phyloP scores from a whole-genome alignment of 2,888 invertebrate species.

The Papilio elwesi region DNA sequence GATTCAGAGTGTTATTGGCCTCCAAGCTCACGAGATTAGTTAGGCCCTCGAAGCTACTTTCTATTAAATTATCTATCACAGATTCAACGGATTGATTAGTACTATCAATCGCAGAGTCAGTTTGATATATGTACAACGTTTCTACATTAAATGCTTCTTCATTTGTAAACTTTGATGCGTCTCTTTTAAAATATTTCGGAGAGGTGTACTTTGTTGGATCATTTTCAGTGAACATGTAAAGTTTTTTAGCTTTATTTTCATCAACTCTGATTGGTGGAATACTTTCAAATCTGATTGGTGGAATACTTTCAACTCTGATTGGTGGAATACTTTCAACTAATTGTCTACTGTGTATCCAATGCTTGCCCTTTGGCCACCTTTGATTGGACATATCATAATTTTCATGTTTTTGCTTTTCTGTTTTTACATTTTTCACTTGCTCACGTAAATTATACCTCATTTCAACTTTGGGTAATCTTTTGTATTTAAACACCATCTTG shows the following conservation, averaged over 20 bases:
- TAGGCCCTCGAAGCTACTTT: slow-evolving; percentile 54
- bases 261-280: slow-evolving; percentile 40
- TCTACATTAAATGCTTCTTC: slow-evolving; percentile 49
- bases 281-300: slow-evolving; percentile 40
- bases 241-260: slow-evolving; percentile 40
- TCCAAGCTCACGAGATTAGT: slow-evolving; percentile 42
- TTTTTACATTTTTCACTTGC: slow-evolving; percentile 66
- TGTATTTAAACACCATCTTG: slow-evolving; percentile 62
- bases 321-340: slow-evolving; percentile 38
- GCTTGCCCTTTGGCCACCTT: slow-evolving; percentile 65
- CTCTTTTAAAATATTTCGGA: slow-evolving; percentile 64
- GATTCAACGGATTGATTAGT: slow-evolving; percentile 60
- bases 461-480: slow-evolving; percentile 64
- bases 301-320: slow-evolving; percentile 41
- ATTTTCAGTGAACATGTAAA: slow-evolving; percentile 43
- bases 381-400: slow-evolving; percentile 60
- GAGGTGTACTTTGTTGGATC: slow-evolving; percentile 43
- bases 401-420: slow-evolving; percentile 56
- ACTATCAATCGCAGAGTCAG: slow-evolving; percentile 48
- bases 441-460: slow-evolving; percentile 69
- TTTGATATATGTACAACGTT: slow-evolving; percentile 51
- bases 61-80: slow-evolving; percentile 64
- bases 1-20: slow-evolving; percentile 30
- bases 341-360: slow-evolving; percentile 48
- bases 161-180: slow-evolving; percentile 54